phyloP scores from a whole-genome alignment of 2,888 invertebrate species.

The Philereme vetulata region DNA sequence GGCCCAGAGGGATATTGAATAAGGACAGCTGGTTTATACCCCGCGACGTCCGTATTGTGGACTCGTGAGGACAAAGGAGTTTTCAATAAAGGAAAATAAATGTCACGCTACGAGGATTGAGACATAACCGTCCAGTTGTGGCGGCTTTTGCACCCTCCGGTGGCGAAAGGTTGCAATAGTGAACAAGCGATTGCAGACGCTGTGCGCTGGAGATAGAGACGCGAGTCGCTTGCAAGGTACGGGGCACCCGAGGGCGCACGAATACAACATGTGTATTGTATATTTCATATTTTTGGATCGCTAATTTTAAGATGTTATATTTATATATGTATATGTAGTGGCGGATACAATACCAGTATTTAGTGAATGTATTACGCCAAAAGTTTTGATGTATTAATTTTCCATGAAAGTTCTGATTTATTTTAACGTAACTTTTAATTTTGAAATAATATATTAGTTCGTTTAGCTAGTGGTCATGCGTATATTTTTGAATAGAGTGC shows the following conservation, averaged over 20 bases:
- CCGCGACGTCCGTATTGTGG: conserved; percentile 16
- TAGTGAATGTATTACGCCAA: conserved; percentile 81
- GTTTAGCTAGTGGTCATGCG: conserved; percentile 82
- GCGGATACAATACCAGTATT: conserved; percentile 81
- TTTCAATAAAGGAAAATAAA: conserved; percentile 37
- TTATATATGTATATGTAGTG: conserved; percentile 84
- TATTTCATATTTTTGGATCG: conserved; percentile 84
- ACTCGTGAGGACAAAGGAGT: conserved; percentile 20
- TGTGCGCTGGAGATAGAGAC: conserved; percentile 41
- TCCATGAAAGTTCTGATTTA: conserved; percentile 73
- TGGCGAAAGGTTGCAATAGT: conserved; percentile 65
- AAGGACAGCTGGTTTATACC: conserved; percentile 39
- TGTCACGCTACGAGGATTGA: conserved; percentile 76
- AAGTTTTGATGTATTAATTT: conserved; percentile 83
- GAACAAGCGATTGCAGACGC: conserved; percentile 56
- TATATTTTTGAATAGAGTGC: conserved; percentile 81
- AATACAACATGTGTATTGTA: conserved; percentile 82
- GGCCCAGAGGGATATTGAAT: conserved; percentile 65
- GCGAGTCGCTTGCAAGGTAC: conserved; percentile 60
- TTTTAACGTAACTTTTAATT: conserved; percentile 44
- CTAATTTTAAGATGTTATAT: conserved; percentile 84
- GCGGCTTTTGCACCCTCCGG: conserved; percentile 79
- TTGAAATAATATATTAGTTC: conserved; percentile 60
- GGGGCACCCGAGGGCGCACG: conserved; percentile 75
- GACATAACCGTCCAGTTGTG: conserved; percentile 80